Conservation (phyloP, 64 coral and sea anemone species). For the Porites australiensis region DNA sequence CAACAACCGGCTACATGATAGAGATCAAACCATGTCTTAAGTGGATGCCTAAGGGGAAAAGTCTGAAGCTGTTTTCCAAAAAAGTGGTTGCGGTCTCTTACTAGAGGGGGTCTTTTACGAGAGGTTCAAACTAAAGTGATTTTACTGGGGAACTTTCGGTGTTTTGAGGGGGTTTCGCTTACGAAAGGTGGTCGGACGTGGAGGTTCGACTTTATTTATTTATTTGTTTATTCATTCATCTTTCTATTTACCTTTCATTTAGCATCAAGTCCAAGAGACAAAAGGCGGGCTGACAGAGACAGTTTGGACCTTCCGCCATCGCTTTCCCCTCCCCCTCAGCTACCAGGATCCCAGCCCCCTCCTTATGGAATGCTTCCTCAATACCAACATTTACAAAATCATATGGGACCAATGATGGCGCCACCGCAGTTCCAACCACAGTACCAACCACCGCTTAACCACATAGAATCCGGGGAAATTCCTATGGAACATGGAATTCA, state of each 20-base stretch:
- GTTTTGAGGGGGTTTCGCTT: too few species aligned
- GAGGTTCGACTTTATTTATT: too few species aligned
- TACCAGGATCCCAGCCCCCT: slow-evolving; percentile 89
- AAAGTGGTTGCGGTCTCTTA: too few species aligned
- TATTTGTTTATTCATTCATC: background rate
- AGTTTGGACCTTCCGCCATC: slow-evolving; percentile 71
- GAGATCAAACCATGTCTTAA: too few species aligned
- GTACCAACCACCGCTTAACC: slow-evolving; percentile 79
- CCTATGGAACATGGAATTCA: slow-evolving; percentile 68
- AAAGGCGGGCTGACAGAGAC: slow-evolving; percentile 80
- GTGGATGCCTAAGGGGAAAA: too few species aligned
- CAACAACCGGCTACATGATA: too few species aligned
- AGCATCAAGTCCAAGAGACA: slow-evolving; percentile 92
- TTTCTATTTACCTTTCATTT: slow-evolving; percentile 4
- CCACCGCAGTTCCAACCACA: slow-evolving; percentile 74
- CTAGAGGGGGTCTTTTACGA: too few species aligned
- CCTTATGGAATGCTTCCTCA: slow-evolving; percentile 87
- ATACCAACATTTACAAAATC: slow-evolving; percentile 84
- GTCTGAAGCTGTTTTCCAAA: too few species aligned
- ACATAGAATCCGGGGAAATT: slow-evolving; percentile 76
- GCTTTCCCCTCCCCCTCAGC: slow-evolving; percentile 65
- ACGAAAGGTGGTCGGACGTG: too few species aligned
- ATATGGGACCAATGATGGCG: slow-evolving; percentile 89
- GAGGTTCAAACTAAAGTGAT: too few species aligned
- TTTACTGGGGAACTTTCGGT: too few species aligned